Evolutionary conservation across 2,113 vertebrate genomes (phyloP).

Genomic region (Onychostoma macrolepis): DNA sequence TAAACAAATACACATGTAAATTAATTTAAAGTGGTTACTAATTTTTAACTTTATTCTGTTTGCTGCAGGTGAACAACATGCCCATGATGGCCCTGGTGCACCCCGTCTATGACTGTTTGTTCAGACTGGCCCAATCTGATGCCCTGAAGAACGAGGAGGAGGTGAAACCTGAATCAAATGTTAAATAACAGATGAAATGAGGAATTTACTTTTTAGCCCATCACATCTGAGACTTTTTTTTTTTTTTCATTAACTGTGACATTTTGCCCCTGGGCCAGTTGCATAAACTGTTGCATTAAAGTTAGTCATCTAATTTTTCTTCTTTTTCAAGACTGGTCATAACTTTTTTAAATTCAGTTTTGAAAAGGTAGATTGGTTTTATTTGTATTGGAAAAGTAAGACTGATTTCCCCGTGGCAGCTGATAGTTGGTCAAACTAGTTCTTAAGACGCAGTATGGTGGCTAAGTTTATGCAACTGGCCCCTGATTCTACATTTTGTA

Average conservation of each 20-base stretch:
- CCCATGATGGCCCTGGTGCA: conserved; percentile 95
- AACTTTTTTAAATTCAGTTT: no score
- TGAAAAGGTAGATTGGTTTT: no score
- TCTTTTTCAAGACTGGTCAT: no score
- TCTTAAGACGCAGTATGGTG: no score
- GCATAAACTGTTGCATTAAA: no score
- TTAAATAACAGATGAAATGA: background rate
- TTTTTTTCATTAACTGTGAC: background rate
- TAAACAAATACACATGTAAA: background rate
- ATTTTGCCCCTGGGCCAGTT: no score
- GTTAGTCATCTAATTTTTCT: no score
- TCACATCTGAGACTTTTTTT: background rate
- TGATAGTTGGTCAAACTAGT: no score
- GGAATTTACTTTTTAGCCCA: background rate
- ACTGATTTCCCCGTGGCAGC: no score
- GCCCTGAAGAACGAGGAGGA: conserved; percentile 90
- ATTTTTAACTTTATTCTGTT: background rate
- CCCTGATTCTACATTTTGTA: no score
- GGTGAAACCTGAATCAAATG: conserved; percentile 71
- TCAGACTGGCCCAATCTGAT: conserved; percentile 88
- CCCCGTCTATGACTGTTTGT: conserved; percentile 94
- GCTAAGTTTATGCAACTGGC: no score
- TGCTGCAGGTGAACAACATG: conserved; percentile 90
- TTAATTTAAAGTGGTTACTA: background rate
- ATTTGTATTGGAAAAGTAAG: no score